Evolutionary conservation across 2,888 invertebrate genomes (phyloP), one percentile per base, ranked within the genome.

Genomic region (Dasysyrphus tricinctus): DNA sequence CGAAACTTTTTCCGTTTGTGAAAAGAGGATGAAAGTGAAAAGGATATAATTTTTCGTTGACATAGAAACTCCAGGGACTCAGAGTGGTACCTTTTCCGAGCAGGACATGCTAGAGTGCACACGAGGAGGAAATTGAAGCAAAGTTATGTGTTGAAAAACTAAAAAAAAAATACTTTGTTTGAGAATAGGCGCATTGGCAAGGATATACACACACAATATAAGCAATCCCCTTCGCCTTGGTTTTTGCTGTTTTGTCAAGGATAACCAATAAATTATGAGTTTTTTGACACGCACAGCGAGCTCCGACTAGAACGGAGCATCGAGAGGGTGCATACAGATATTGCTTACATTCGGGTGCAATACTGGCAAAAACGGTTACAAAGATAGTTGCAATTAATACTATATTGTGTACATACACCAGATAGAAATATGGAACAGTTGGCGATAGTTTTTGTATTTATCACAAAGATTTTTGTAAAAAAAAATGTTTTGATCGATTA

Each of bases 271-370:
- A 81, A 85, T 85, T 81, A 81, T 74, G 47, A 57, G 47, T 73
- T 67, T 81, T 81, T 74, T 85, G 85, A 81, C 77, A 81, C 77
- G 85, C 85, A 81, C 85, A 85, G 77, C 81, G 81, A 85, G 85
- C 81, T 85, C 85, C 85, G 81, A 81, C 81, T 81, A 51, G 85
- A 81, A 81, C 85, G 85, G 85, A 85, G 63, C 85, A 78, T 81
- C 77, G 85, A 75, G 9, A 85, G 77, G 69, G 77, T 85, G 85
- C 85, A 56, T 6, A 2, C 3, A 24, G 24, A 24, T 24, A 49
- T 54, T 29, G 51, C 39, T 54, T n/a, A 54, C n/a, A 65, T 54
- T 63, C 32, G 3, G 11, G 32, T 16, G 29, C 44, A 44, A 19
- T 39, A 44, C 16, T 65, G 11, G 16, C 12, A 54, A 54, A 49